These are phyloP conservation scores for Triops cancriformis DNA, from an alignment of 1,140 invertebrate species.

Conservation along the genomic window DNA sequence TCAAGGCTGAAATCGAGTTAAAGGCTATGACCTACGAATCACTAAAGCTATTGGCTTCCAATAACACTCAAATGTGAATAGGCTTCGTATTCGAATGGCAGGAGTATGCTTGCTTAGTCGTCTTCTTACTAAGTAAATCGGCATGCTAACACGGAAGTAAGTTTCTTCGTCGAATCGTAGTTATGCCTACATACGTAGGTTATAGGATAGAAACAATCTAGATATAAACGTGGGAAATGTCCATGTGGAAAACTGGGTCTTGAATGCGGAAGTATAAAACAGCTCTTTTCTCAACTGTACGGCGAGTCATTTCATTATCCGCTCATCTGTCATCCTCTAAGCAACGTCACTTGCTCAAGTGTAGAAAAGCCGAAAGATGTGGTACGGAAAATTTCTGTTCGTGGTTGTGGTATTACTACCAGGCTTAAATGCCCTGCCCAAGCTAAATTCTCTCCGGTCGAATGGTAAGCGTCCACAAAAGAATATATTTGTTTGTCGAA, in stretches of 20 bases:
- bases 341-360: not conserved
- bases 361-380: not conserved
- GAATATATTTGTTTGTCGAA: no score
- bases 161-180: not conserved
- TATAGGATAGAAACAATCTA: not conserved
- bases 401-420: not conserved
- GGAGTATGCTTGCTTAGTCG: not conserved
- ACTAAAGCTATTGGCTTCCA: no score
- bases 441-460: not conserved
- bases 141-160: not conserved
- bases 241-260: not conserved
- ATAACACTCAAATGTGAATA: no score
- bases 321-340: not conserved
- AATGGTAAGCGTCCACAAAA: not conserved
- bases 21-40: no score
- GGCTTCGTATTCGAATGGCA: no score
- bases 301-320: not conserved
- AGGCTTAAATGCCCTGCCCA: not conserved
- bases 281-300: not conserved
- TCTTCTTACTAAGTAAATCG: not conserved
- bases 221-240: not conserved
- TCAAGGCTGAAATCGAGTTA: no score
- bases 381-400: not conserved
- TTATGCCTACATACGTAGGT: not conserved
- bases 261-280: not conserved